Conservation (phyloP, 2,888 invertebrate genomes). For the Drosophila antonietae region DNA sequence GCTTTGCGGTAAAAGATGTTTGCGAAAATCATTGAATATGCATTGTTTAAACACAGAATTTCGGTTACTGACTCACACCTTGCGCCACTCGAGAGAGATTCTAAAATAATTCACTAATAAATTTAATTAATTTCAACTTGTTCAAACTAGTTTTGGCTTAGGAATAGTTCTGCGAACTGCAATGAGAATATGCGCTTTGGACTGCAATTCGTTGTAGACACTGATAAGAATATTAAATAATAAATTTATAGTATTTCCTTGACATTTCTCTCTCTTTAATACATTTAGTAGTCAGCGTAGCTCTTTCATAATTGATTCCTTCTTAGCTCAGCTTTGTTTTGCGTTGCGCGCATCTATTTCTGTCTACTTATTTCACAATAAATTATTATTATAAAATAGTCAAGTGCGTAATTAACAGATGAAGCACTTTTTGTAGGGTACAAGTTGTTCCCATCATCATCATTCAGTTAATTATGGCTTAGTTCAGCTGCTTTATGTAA, state of each 20-base stretch:
- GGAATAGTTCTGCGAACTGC: too few relatives aligned
- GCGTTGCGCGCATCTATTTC: background rate
- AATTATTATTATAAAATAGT: too few relatives aligned
- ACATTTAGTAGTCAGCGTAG: background rate
- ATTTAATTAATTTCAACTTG: background rate
- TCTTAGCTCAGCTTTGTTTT: background rate
- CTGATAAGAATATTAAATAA: background rate
- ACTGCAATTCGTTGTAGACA: background rate
- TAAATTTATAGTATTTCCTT: background rate
- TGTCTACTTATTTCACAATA: background rate
- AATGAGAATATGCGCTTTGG: background rate
- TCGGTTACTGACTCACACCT: background rate
- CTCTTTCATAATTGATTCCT: background rate
- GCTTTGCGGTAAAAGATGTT: background rate
- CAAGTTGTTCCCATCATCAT: background rate
- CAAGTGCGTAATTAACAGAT: background rate
- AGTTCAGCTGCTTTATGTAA: background rate
- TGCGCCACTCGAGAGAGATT: background rate
- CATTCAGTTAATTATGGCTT: background rate
- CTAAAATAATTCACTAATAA: background rate
- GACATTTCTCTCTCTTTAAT: background rate
- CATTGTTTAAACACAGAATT: constrained; percentile 22
- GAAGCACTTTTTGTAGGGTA: background rate
- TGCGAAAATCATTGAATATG: constrained; percentile 13
- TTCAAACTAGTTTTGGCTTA: background rate